Base-by-base conservation (phyloP, 2,888 invertebrate genomes). In the Trachelus tabidus region DNA sequence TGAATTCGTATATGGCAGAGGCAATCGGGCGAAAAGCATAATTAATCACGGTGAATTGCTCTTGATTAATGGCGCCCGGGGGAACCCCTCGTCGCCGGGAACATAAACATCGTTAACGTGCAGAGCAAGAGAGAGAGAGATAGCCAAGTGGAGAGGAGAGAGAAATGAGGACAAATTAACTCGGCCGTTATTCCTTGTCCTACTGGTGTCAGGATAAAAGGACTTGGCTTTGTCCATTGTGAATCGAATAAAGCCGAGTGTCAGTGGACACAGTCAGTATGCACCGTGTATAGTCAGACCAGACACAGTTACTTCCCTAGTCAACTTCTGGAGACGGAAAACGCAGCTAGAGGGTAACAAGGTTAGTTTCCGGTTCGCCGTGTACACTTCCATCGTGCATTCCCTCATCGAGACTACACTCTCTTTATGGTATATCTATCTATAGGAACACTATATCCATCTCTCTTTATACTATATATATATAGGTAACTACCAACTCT, bases 11-110 rank as follows among this genome's bases (percentile, higher is more conserved):
- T 84, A 83, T 79, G 78, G 83, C 76, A 82, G 79, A 86, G 88
- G 87, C 89, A 89, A 89, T 89, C 88, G 86, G 83, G 84, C 86
- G 86, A 85, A 88, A 87, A 89, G 89, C 89, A 86, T 87, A 86
- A 88, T 89, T 89, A 89, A 89, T 89, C 89, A 89, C 85, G 79
- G 80, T 68, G 84, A 88, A 89, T 89, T 88, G 83, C 84, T 85
- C 85, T 84, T 89, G 88, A 89, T 89, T 87, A 89, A 89, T 86
- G 86, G 87, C 82, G 81, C 81, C 78, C 75, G 80, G 79, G 84
- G 85, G 37, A 34, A 30, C 83, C 84, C 83, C 85, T 31, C 80
- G 78, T 80, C 80, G 79, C 81, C 77, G 77, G 75, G 78, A 80
- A 78, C 81, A 84, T 85, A 87, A 87, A 85, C 87, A 87, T 81